phyloP scores from a whole-genome alignment of 2,888 invertebrate genomes.

The Bellardia pandia region DNA sequence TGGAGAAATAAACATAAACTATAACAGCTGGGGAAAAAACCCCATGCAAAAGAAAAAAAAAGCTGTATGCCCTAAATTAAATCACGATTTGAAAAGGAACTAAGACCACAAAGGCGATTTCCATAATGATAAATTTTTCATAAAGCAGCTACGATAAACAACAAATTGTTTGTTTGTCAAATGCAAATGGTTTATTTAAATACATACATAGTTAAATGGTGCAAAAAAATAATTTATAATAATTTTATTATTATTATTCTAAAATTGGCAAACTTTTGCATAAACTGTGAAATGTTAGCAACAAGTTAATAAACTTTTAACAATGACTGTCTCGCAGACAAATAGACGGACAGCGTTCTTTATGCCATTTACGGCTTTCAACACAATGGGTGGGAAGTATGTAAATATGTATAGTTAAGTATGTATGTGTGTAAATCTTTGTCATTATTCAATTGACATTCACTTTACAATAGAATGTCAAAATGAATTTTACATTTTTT shows the following conservation, averaged over 20 bases:
- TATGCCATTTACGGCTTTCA: neutral
- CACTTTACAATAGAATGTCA: slow-evolving; percentile 61
- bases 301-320: slow-evolving; percentile 62
- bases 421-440: slow-evolving; percentile 9
- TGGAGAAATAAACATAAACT: neutral
- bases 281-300: neutral
- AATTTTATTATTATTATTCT: slow-evolving; percentile 13
- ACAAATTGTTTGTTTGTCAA: slow-evolving; percentile 58
- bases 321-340: slow-evolving; percentile 11
- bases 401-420: neutral
- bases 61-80: slow-evolving; percentile 59
- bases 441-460: slow-evolving; percentile 60
- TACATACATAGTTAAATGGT: neutral
- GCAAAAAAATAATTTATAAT: neutral
- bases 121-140: slow-evolving; percentile 46
- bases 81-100: slow-evolving; percentile 68
- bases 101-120: slow-evolving; percentile 37
- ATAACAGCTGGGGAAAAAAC: slow-evolving; percentile 14
- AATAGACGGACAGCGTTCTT: neutral
- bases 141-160: neutral
- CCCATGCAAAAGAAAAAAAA: neutral
- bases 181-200: slow-evolving; percentile 45
- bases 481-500: neutral
- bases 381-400: slow-evolving; percentile 61
- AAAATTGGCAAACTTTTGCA: neutral